phyloP scores from a whole-genome alignment of 2,113 vertebrate genomes.

The Gracilinanus agilis region DNA sequence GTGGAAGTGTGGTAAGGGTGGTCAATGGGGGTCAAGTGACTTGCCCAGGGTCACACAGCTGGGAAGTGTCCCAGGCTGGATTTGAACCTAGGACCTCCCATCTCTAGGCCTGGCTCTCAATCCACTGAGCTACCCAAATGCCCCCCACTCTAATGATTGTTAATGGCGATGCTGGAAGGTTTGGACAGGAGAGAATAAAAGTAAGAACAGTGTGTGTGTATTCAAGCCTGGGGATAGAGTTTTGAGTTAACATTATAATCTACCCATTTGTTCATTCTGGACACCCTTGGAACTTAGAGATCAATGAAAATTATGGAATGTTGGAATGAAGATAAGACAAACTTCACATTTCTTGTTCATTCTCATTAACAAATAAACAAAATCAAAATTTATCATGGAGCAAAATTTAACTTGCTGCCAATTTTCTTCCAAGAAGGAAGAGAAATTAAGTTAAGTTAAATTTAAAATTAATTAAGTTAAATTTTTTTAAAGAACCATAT shows the following conservation, averaged over 20 bases:
- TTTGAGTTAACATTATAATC: neutral
- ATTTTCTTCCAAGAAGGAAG: neutral
- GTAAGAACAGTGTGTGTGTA: neutral
- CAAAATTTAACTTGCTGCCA: neutral
- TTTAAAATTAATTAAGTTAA: neutral
- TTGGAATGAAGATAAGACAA: neutral
- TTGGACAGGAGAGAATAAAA: neutral
- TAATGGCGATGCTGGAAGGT: neutral
- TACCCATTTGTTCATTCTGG: too few relatives aligned
- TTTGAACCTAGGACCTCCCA: too few relatives aligned
- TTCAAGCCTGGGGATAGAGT: neutral
- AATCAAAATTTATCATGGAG: neutral
- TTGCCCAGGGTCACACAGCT: too few relatives aligned
- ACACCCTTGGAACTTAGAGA: neutral
- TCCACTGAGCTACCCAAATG: too few relatives aligned
- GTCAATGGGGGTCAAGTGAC: too few relatives aligned
- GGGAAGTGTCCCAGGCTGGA: too few relatives aligned
- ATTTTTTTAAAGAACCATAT: neutral
- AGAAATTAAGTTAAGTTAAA: too few relatives aligned
- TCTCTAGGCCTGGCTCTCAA: too few relatives aligned
- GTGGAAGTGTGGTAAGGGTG: too few relatives aligned
- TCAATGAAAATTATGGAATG: neutral
- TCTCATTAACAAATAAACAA: neutral
- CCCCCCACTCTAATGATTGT: too few relatives aligned
- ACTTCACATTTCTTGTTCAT: neutral